Percentiles rank a stretch among this genome's conserved stretches.
Evolutionary conservation across 2,113 vertebrate species (phyloP).

Genomic region (Callopanchax toddi): DNA sequence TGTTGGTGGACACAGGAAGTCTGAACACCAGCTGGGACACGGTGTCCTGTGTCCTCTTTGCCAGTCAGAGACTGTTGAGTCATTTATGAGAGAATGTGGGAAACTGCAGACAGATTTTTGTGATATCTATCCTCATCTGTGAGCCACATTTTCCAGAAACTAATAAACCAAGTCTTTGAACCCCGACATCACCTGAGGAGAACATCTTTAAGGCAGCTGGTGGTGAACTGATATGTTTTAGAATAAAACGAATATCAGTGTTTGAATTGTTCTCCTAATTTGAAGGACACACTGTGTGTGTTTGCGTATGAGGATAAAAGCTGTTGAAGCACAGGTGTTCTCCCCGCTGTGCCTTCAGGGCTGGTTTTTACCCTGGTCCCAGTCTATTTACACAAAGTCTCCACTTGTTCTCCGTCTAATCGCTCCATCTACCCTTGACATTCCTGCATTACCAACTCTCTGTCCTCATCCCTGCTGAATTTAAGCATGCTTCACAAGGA

Average conservation of each 20-base stretch:
- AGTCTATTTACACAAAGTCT: slow-evolving; percentile 71
- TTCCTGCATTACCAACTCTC: slow-evolving; percentile 61
- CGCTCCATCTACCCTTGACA: slow-evolving; percentile 75
- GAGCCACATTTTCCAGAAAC: background rate
- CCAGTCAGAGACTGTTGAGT: slow-evolving; percentile 11
- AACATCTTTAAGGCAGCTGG: background rate
- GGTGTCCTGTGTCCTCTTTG: background rate
- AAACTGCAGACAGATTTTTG: slow-evolving; percentile 44
- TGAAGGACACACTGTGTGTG: slow-evolving; percentile 29
- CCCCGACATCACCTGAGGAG: background rate
- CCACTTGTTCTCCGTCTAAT: slow-evolving; percentile 74
- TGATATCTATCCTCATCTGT: slow-evolving; percentile 10
- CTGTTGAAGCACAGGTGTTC: slow-evolving; percentile 68
- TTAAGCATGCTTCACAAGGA: slow-evolving; percentile 27
- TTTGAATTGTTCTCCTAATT: no score
- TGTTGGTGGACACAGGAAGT: background rate
- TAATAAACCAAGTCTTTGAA: no score
- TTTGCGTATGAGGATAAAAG: slow-evolving; percentile 33
- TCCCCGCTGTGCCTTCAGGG: slow-evolving; percentile 49
- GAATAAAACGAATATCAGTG: background rate
- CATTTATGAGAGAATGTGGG: background rate
- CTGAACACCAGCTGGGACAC: background rate
- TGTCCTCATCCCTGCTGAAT: slow-evolving; percentile 30
- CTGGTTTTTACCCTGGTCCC: slow-evolving; percentile 20
- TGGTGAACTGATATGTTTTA: background rate